A percentile compares a stretch with the other conserved stretches of the same genome.
Conservation (phyloP, 1,140 invertebrate species). For the Akabosia matsudoensis region DNA sequence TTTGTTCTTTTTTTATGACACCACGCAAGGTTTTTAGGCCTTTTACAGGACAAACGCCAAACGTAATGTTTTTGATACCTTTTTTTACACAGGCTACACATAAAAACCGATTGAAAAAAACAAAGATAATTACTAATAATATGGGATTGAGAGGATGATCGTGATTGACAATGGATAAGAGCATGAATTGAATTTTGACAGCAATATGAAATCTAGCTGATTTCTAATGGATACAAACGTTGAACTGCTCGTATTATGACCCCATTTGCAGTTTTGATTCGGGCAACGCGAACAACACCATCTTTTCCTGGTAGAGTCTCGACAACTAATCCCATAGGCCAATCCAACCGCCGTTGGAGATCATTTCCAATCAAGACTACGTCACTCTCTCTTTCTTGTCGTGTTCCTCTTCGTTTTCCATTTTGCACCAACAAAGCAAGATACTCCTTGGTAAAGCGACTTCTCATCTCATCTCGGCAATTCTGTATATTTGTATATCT, state of each 20-base stretch:
- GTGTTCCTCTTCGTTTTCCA: background rate
- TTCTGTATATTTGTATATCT: background rate
- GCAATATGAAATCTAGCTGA: too few species aligned
- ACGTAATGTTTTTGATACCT: too few species aligned
- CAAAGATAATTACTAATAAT: too few species aligned
- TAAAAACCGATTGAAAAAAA: too few species aligned
- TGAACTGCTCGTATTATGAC: background rate
- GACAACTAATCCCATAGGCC: background rate
- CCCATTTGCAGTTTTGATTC: background rate
- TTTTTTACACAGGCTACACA: too few species aligned
- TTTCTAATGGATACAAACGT: background rate
- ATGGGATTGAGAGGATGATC: too few species aligned
- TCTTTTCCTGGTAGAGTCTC: background rate
- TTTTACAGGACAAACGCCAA: too few species aligned
- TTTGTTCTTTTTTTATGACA: too few species aligned
- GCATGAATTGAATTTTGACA: too few species aligned
- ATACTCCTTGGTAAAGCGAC: background rate
- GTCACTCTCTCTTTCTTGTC: background rate
- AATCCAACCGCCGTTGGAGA: background rate
- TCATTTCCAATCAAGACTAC: background rate
- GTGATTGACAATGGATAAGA: too few species aligned
- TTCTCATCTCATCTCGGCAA: background rate
- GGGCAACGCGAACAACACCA: background rate
- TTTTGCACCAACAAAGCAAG: background rate
- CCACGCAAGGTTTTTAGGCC: too few species aligned